phyloP scores from a whole-genome alignment of 2,888 invertebrate species.

The Stenoptilia bipunctidactyla region DNA sequence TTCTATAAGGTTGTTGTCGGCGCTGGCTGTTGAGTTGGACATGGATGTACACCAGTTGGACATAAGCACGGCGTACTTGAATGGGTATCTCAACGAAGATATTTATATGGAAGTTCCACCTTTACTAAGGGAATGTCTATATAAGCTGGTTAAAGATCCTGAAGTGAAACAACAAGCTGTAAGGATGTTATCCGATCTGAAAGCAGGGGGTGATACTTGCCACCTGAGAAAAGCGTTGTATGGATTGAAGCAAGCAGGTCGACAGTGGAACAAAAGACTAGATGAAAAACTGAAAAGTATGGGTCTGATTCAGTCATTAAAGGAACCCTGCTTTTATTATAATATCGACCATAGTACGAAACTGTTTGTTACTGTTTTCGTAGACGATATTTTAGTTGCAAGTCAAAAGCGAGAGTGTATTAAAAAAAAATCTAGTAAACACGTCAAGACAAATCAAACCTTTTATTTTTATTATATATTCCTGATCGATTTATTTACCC shows the following conservation, averaged over 20 bases:
- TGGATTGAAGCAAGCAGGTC: too few species aligned
- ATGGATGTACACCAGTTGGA: not conserved
- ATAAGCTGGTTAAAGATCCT: not conserved
- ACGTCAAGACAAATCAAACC: too few species aligned
- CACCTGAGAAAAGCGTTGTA: not conserved
- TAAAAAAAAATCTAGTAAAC: too few species aligned
- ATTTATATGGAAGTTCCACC: constrained; percentile 1
- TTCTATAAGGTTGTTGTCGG: not conserved
- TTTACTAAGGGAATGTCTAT: not conserved
- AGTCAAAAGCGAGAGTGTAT: too few species aligned
- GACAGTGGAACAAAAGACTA: too few species aligned
- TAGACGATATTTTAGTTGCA: too few species aligned
- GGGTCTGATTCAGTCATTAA: too few species aligned
- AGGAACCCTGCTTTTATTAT: too few species aligned
- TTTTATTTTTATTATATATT: too few species aligned
- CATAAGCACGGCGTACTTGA: not conserved
- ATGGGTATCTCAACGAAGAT: not conserved
- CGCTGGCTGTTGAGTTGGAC: not conserved
- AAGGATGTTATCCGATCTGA: not conserved
- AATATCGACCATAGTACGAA: not conserved
- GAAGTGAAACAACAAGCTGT: not conserved
- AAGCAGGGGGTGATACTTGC: not conserved
- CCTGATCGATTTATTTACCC: too few species aligned
- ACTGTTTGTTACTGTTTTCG: too few species aligned
- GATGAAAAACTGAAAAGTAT: too few species aligned